phyloP scores from a whole-genome alignment of 2,888 invertebrate genomes.

The Orthosia gracilis region DNA sequence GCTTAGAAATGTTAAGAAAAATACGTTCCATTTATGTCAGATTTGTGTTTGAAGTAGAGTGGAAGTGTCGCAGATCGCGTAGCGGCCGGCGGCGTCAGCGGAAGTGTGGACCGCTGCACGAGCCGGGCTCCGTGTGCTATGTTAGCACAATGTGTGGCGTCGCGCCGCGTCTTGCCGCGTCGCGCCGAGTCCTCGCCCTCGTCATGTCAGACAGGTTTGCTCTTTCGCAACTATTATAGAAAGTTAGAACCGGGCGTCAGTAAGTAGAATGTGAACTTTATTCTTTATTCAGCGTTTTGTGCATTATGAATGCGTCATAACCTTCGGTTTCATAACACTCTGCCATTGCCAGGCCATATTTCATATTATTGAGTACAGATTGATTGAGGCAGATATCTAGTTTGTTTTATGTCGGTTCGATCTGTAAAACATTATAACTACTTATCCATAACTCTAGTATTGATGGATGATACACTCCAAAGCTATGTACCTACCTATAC shows the following conservation, averaged over 20 bases:
- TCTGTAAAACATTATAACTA: slow-evolving; percentile 3
- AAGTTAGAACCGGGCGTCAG: slow-evolving; percentile 5
- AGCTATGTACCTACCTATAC: neutral
- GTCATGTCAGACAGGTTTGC: slow-evolving; percentile 1
- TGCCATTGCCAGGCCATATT: neutral
- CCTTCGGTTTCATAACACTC: neutral
- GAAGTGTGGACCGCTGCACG: slow-evolving; percentile 43
- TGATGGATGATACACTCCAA: slow-evolving; percentile 8
- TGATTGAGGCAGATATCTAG: slow-evolving; percentile 4
- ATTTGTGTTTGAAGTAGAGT: slow-evolving; percentile 59
- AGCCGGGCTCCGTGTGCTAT: slow-evolving; percentile 5
- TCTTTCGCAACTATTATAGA: slow-evolving; percentile 6
- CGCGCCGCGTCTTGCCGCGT: neutral
- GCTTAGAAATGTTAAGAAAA: slow-evolving; percentile 25
- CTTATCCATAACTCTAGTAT: neutral
- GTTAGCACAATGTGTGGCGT: neutral
- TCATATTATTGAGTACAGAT: slow-evolving; percentile 9
- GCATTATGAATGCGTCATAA: no score
- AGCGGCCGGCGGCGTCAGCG: slow-evolving; percentile 35
- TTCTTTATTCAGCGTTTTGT: slow-evolving; percentile 12
- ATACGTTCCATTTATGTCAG: slow-evolving; percentile 43
- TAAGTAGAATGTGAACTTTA: neutral
- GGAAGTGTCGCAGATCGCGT: slow-evolving; percentile 32
- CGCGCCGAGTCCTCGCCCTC: no score
- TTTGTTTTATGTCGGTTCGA: neutral